These are phyloP conservation scores for Drosophila chauvacae DNA, from an alignment of 1,140 invertebrate genomes.

Conservation along the genomic window DNA sequence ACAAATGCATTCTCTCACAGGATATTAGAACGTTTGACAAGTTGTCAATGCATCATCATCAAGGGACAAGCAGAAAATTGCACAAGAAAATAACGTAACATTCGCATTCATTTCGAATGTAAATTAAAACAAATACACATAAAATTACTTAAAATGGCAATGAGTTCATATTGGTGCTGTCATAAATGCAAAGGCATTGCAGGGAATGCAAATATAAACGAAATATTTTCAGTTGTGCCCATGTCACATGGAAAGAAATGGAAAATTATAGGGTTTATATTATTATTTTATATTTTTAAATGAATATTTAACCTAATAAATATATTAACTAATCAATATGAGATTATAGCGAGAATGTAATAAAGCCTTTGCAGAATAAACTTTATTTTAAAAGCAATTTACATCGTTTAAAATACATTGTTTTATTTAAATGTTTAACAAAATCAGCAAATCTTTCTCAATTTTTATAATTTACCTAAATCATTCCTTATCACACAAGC, in stretches of 20 bases:
- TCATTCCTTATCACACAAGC: constrained; percentile 2
- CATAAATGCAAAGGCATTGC: constrained; percentile 30
- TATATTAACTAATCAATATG: background rate
- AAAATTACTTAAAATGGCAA: constrained; percentile 73
- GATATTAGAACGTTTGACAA: constrained; percentile 66
- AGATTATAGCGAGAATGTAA: background rate
- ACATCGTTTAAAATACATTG: background rate
- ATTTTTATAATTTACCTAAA: too few species aligned
- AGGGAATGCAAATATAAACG: constrained; percentile 10
- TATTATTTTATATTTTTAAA: background rate
- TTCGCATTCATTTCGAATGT: constrained; percentile 55
- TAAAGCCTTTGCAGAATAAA: background rate
- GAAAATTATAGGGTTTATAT: background rate
- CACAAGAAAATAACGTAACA: constrained; percentile 16
- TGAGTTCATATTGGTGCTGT: constrained; percentile 14
- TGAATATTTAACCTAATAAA: background rate
- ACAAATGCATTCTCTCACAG: constrained; percentile 19
- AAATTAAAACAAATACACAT: constrained; percentile 69
- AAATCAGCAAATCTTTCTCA: background rate
- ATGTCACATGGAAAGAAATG: background rate
- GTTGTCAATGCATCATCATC: constrained; percentile 52
- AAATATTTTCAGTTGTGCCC: background rate
- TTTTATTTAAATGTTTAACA: background rate
- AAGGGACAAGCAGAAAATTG: constrained; percentile 36
- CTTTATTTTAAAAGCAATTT: background rate